Percentiles rank a stretch among this genome's conserved stretches.
phyloP scores from a whole-genome alignment of 2,797 vertebrate species.

The Oophaga sylvatica region DNA sequence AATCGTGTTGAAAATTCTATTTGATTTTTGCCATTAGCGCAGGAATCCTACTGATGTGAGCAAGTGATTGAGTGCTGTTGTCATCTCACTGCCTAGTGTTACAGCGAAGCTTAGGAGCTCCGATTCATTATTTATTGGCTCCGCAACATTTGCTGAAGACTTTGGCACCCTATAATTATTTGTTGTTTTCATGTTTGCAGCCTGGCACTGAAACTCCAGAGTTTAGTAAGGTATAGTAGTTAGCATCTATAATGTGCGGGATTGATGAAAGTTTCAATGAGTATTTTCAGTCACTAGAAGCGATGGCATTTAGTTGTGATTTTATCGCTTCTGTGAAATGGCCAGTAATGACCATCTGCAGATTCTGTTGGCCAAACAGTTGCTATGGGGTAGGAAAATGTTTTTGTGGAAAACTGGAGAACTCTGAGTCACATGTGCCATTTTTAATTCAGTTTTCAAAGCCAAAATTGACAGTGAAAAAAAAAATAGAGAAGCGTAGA shows the following conservation, averaged over 20 bases:
- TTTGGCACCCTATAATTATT: constrained; percentile 45
- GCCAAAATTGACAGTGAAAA: no score
- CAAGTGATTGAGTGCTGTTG: constrained; percentile 39
- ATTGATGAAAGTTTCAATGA: not conserved
- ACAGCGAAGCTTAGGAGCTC: constrained; percentile 21
- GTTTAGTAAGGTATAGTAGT: constrained; percentile 26
- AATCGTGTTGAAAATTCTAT: constrained; percentile 41
- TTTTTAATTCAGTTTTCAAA: no score
- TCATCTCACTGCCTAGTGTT: constrained; percentile 38
- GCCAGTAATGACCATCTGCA: not conserved
- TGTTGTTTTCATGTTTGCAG: constrained; percentile 18
- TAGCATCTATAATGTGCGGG: not conserved
- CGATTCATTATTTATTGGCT: constrained; percentile 51
- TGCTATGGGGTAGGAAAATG: no score
- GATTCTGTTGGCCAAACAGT: not conserved
- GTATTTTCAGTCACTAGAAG: not conserved
- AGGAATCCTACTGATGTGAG: constrained; percentile 42
- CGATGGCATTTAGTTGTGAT: not conserved
- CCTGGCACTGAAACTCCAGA: not conserved
- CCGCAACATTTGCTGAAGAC: constrained; percentile 40
- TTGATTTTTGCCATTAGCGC: constrained; percentile 49
- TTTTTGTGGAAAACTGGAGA: no score
- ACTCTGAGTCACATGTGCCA: no score
- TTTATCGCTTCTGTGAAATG: not conserved
- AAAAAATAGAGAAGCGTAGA: no score